A percentile compares a stretch with the other conserved stretches of the same genome.
Conservation (phyloP, 2,888 invertebrate genomes). For the Drymonia ruficornis region DNA sequence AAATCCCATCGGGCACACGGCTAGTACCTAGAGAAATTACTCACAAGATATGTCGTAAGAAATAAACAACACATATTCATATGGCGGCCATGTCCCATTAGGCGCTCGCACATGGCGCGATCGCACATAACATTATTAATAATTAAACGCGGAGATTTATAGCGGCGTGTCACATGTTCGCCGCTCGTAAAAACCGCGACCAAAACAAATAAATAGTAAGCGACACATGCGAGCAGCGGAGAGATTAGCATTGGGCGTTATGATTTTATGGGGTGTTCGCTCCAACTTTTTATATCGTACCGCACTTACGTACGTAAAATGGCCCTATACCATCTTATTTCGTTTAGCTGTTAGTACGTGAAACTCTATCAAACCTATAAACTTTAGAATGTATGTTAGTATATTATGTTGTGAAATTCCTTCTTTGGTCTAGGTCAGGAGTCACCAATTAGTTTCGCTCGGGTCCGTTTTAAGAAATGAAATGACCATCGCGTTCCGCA, state of each 20-base stretch:
- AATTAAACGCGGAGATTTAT: constrained; percentile 51
- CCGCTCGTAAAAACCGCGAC: constrained; percentile 33
- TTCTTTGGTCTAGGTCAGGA: no score
- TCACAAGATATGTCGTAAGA: background rate
- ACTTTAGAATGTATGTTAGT: no score
- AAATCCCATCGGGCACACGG: no score
- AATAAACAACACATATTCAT: constrained; percentile 15
- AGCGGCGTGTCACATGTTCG: constrained; percentile 37
- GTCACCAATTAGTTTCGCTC: no score
- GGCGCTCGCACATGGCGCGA: constrained; percentile 40
- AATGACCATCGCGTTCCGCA: no score
- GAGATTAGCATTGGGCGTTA: constrained; percentile 4
- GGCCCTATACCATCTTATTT: no score
- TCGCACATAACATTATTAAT: constrained; percentile 46
- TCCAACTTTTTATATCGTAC: background rate
- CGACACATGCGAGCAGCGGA: constrained; percentile 13
- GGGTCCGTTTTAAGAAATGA: no score
- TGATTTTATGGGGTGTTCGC: constrained; percentile 9
- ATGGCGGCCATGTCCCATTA: constrained; percentile 30
- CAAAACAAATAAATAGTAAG: constrained; percentile 36
- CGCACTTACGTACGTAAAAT: no score
- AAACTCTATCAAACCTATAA: no score
- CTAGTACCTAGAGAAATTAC: background rate
- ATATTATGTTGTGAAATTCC: no score
- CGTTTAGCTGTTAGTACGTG: no score